phyloP scores from a whole-genome alignment of 2,888 invertebrate species.

The Gastrophysa polygoni region DNA sequence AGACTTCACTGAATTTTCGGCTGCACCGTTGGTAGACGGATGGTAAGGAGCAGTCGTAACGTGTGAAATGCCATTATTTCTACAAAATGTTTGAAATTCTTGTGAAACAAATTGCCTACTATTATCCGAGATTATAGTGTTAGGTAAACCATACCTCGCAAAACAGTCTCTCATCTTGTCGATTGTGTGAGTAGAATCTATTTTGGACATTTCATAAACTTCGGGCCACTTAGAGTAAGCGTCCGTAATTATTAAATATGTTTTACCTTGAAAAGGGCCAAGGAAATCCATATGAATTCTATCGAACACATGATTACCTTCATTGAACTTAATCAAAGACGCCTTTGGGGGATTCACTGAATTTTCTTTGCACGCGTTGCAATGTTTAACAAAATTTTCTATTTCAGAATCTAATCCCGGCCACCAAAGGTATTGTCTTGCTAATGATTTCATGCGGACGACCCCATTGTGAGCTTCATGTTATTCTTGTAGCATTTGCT shows the following conservation, averaged over 20 bases:
- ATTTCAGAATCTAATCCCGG: slow-evolving; percentile 39
- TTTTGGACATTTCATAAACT: slow-evolving; percentile 19
- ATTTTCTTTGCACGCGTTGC: slow-evolving; percentile 30
- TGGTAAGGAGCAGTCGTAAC: slow-evolving; percentile 30
- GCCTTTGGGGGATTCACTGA: slow-evolving; percentile 26
- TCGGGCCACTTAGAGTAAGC: slow-evolving; percentile 37
- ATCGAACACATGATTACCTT: slow-evolving; percentile 25
- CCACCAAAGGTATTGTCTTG: slow-evolving; percentile 40
- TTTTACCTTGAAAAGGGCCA: slow-evolving; percentile 23
- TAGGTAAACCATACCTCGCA: too few species aligned
- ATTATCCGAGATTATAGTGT: slow-evolving; percentile 9
- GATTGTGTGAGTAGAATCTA: background rate
- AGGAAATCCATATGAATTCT: slow-evolving; percentile 38
- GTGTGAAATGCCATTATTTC: slow-evolving; percentile 35
- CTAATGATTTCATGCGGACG: slow-evolving; percentile 39
- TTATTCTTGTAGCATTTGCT: slow-evolving; percentile 34
- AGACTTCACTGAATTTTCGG: slow-evolving; percentile 29
- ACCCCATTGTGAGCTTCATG: slow-evolving; percentile 40
- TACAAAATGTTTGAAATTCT: slow-evolving; percentile 38
- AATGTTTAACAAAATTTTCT: slow-evolving; percentile 36
- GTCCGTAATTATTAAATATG: slow-evolving; percentile 32
- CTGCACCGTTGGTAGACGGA: slow-evolving; percentile 22
- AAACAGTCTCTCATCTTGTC: slow-evolving; percentile 13
- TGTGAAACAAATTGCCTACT: slow-evolving; percentile 34
- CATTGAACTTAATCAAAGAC: slow-evolving; percentile 28